These are phyloP conservation scores for Cyanocitta stelleri DNA, from an alignment of 2,113 vertebrate genomes.

Conservation along the genomic window DNA sequence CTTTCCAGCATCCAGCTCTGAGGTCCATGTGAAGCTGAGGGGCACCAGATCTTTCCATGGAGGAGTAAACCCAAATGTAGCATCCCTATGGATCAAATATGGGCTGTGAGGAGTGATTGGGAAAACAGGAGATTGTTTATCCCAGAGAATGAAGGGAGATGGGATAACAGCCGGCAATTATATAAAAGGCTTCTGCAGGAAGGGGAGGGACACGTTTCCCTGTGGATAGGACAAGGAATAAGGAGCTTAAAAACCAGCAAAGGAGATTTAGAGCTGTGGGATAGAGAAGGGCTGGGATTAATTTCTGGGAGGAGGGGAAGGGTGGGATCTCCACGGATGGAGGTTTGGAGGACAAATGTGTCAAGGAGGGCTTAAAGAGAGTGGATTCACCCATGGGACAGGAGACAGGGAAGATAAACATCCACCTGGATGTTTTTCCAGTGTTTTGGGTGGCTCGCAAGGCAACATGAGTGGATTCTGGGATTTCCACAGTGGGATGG, in stretches of 20 bases:
- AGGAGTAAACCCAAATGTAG: fast-evolving
- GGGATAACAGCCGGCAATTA: conserved; percentile 23
- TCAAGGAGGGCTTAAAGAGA: conserved; percentile 39
- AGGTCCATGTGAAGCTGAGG: fast-evolving
- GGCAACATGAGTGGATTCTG: fast-evolving
- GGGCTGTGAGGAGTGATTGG: background rate
- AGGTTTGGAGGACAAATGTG: conserved; percentile 52
- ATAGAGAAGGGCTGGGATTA: conserved; percentile 52
- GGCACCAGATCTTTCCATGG: fast-evolving
- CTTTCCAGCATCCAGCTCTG: background rate
- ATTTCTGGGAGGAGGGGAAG: background rate
- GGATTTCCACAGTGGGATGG: background rate
- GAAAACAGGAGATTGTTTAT: background rate
- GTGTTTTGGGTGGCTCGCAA: background rate
- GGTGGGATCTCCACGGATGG: background rate
- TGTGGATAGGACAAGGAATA: conserved; percentile 55
- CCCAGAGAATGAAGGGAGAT: background rate
- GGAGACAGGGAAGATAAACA: background rate
- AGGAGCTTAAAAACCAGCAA: conserved; percentile 51
- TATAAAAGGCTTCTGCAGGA: conserved; percentile 20
- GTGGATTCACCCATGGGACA: background rate
- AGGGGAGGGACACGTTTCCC: conserved; percentile 45
- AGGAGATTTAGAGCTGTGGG: conserved; percentile 59
- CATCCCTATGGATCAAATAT: background rate
- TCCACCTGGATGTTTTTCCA: background rate